Base-by-base conservation (phyloP, 2,113 vertebrate species). In the Calypte anna region DNA sequence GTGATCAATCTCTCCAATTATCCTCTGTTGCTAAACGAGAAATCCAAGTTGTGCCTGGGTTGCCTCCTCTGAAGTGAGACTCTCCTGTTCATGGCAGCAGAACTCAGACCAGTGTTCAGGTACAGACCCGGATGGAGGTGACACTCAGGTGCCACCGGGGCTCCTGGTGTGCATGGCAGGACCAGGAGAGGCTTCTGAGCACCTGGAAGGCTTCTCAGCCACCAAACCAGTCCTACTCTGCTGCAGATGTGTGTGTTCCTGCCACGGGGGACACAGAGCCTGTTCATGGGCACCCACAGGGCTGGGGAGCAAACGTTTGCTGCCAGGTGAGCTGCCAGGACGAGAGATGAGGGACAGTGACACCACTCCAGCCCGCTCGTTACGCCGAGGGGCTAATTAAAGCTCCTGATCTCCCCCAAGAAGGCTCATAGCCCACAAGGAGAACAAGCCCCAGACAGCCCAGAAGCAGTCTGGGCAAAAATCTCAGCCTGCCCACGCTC, bases 1-100 rank as follows among this genome's bases (percentile, higher is more conserved):
- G 97, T 94, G 97, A 98, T 97, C 98, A 96, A 96, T 97, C 96
- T 97, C 97, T 95, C 92, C 97, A 96, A 98, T 98, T 98, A 98
- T 96, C 96, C 98, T 97, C 97, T 96, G 98, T 97, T 97, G 98
- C 96, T 95, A 95, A 97, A 96, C 91, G 90, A 83, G 82, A 95
- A 96, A 82, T 66, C 86, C 90, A 93, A 93, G 89, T 96, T 98
- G 92, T 94, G 94, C 83, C 90, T 88, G 89, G 79, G 88, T 95
- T 77, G 66, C 75, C 76, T 92, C 88, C 90, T 83, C 64, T 5
- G 3, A 55, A 88, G 82, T 6, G 18, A 81, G 78, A 96, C n/a
- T 27, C 55, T 76, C 79, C 78, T 88, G 90, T 30, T 36, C 44
- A 4, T 0, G 16, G 79, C 64, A 91, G 78, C 53, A 58, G 61